Base-by-base conservation (phyloP, 2,113 vertebrate genomes). In the Paralichthys olivaceus region DNA sequence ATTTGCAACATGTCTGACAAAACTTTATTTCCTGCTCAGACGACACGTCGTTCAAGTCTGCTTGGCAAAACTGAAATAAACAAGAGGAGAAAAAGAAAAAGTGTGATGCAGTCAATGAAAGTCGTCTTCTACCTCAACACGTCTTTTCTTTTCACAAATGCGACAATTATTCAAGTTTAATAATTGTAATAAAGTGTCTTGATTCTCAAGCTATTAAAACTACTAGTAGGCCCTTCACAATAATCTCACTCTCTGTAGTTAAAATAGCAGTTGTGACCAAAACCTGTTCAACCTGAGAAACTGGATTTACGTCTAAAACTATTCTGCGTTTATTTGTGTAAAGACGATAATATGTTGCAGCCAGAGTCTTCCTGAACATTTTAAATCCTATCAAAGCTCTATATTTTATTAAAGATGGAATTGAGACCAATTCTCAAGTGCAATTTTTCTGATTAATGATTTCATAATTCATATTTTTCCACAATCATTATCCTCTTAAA, bases 31-130 rank as follows among this genome's bases (percentile, higher is more conserved):
- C 72, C 59, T 83, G 79, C 77, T 84, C 77, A 84, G 76, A 80
- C 77, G 61, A 81, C 69, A 79, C 61, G 75, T 73, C 54, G 57
- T 84, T 85, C 55, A 74, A 54, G 69, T 87, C 74, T 90, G 87
- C 85, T 90, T 87, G 74, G 69, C 69, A 81, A 77, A 87, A 71
- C 69, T 87, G 45, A 82, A 92, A 93, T 93, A 92, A 93, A 92
- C 40, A n/a, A 66, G 15, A 86, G 29, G n/a, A 72, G 56, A 75
- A 80, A 76, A 76, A 75, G 23, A 57, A 20, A 3, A 34, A 49
- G 67, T 84, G 68, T 75, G 59, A 61, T 75, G 72, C 43, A 1
- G 65, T 83, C 58, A 62, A 40, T 83, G 65, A 43, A 43, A 58
- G 29, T 47, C 23, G 2, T 7, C 32, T 40, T 65, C 54, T 28